phyloP scores from a whole-genome alignment of 2,797 vertebrate species.

The Cossypha dichroa region DNA sequence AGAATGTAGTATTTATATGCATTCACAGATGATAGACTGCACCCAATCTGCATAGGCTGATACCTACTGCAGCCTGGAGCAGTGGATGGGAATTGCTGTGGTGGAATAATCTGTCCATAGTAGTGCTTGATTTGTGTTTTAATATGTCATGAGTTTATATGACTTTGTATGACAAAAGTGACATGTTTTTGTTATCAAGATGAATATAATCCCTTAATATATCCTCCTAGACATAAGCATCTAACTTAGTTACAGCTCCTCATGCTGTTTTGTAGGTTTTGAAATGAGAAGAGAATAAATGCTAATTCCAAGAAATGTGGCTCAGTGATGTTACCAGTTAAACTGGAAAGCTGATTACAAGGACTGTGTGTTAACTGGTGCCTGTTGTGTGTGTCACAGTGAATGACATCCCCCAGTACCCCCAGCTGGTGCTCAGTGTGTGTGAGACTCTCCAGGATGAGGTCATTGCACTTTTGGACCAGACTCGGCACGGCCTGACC shows the following conservation, averaged over 20 bases:
- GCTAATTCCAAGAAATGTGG: neutral
- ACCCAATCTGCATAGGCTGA: neutral
- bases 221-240: neutral
- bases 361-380: neutral
- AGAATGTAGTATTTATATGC: neutral
- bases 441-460: conserved; percentile 95
- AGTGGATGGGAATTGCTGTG: neutral
- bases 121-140: neutral
- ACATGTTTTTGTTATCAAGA: neutral
- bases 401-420: conserved; percentile 86
- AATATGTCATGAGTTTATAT: neutral
- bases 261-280: neutral
- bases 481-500: conserved; percentile 84
- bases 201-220: neutral
- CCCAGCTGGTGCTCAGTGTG: conserved; percentile 90
- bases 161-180: neutral
- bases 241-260: neutral
- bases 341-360: neutral
- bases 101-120: neutral
- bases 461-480: conserved; percentile 87
- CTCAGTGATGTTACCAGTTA: neutral
- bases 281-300: neutral
- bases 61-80: neutral
- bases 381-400: conserved; percentile 54
- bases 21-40: neutral